Evolutionary conservation across 1,140 invertebrate genomes (phyloP), one percentile per base, ranked within the genome.

Genomic region (Aricia agestis): DNA sequence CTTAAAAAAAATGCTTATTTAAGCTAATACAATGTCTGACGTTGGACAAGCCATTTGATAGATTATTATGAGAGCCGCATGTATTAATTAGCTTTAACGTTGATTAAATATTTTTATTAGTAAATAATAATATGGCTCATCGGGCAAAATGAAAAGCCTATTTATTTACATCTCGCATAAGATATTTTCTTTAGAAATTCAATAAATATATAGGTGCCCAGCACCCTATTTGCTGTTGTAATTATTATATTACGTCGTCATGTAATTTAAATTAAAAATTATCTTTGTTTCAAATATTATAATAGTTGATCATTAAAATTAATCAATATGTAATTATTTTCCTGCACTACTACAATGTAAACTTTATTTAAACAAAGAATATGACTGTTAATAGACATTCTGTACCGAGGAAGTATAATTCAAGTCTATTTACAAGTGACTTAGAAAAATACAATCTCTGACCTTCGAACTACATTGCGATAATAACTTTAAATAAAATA

Each of bases 371-470:
- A 36, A 36, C 0, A 7, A 36, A 0, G 11, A 13, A 52, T 52
- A 45, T 10, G 42, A 10, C 1, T 10, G 9, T 6, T 45, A 45
- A 32, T 32, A 32, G 32, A 32, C 32, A 32, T 45, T 45, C 45
- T 13, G 45, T 11, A 52, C 13, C 45, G 45, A 52, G 45, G 45
- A 52, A 52, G 45, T 52, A 42, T 42, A 52, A 52, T 59, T 59
- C 58, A 59, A 59, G 18, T 52, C 45, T 59, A 59, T 18, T 63
- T 31, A 63, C 59, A 63, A 18, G 19, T 63, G 59, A 63, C 17
- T 63, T 63, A 19, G 59, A 63, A 63, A 63, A 63, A 63, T 63
- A 63, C 59, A 63, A 63, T 63, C 59, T 19, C 59, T 11, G 19
- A 63, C 59, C 59, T 63, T 63, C 59, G 59, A 63, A 19, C 59